phyloP scores from a whole-genome alignment of 2,888 invertebrate genomes.

The Lacanobia oleracea region DNA sequence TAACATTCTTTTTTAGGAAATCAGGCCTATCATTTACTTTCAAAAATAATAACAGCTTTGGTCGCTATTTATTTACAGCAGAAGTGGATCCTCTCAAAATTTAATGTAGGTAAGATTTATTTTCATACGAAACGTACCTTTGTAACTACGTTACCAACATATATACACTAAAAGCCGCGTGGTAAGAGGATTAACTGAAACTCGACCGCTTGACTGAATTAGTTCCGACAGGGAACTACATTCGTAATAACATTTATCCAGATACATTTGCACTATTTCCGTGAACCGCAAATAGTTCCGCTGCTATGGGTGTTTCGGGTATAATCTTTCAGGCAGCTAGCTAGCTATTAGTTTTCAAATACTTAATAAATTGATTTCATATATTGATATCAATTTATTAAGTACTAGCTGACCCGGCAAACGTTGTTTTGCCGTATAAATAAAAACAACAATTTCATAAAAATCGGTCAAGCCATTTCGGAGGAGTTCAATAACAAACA shows the following conservation, averaged over 20 bases:
- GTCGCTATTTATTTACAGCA: neutral
- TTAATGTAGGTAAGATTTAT: neutral
- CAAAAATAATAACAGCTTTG: no score
- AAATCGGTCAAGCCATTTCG: no score
- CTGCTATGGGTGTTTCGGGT: neutral
- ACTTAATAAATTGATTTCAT: no score
- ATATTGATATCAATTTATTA: no score
- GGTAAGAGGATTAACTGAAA: constrained; percentile 44
- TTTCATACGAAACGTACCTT: constrained; percentile 3
- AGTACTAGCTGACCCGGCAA: no score
- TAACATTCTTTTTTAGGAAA: no score
- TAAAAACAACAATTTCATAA: no score
- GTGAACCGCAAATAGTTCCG: neutral
- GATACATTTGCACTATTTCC: neutral
- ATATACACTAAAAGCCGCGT: constrained; percentile 12
- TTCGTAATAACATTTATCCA: neutral
- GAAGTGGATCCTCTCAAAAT: constrained; percentile 5
- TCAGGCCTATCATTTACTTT: no score
- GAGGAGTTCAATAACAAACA: no score
- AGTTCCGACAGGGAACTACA: constrained; percentile 16
- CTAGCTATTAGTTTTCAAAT: no score
- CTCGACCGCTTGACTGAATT: constrained; percentile 24
- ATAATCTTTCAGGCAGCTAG: no score
- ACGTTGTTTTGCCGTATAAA: no score
- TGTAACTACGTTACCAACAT: constrained; percentile 1